Percentiles rank a stretch among this genome's conserved stretches.
phyloP scores from a whole-genome alignment of 2,888 invertebrate species.

The Volucella zonaria region DNA sequence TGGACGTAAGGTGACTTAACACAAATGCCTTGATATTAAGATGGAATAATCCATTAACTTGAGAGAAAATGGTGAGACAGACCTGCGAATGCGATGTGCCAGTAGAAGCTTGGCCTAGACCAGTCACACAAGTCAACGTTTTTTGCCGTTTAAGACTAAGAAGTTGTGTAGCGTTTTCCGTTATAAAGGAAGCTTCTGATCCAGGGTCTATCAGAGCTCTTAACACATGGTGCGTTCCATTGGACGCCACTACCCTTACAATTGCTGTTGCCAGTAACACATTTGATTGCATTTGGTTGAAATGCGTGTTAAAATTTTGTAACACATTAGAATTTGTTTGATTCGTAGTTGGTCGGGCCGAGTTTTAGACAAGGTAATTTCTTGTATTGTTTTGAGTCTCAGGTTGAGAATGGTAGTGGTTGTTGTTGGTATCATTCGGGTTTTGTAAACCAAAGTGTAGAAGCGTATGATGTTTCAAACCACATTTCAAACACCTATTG shows the following conservation, averaged over 20 bases:
- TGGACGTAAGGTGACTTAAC: constrained; percentile 2
- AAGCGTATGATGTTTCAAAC: neutral
- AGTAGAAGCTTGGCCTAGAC: constrained; percentile 17
- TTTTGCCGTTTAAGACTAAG: constrained; percentile 1
- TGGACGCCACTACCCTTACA: constrained; percentile 10
- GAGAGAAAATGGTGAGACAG: neutral
- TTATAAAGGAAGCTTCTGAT: constrained; percentile 26
- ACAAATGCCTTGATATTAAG: constrained; percentile 14
- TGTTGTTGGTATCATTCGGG: neutral
- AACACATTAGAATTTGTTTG: too few species aligned
- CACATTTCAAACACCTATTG: constrained; percentile 9
- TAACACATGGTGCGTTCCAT: neutral
- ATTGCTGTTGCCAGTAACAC: constrained; percentile 5
- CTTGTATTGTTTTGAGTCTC: too few species aligned
- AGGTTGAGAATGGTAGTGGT: neutral
- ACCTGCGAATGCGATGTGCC: neutral
- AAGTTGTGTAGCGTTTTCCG: neutral
- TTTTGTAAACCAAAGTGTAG: neutral
- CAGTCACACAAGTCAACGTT: constrained; percentile 1
- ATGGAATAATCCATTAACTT: neutral
- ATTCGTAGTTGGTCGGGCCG: neutral
- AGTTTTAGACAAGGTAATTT: neutral
- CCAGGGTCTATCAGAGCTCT: neutral
- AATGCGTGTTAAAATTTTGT: neutral
- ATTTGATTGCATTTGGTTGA: constrained; percentile 25